Percentiles rank a stretch among this genome's conserved stretches.
Evolutionary conservation across 2,113 vertebrate species (phyloP).

Genomic region (Arenaria interpres): DNA sequence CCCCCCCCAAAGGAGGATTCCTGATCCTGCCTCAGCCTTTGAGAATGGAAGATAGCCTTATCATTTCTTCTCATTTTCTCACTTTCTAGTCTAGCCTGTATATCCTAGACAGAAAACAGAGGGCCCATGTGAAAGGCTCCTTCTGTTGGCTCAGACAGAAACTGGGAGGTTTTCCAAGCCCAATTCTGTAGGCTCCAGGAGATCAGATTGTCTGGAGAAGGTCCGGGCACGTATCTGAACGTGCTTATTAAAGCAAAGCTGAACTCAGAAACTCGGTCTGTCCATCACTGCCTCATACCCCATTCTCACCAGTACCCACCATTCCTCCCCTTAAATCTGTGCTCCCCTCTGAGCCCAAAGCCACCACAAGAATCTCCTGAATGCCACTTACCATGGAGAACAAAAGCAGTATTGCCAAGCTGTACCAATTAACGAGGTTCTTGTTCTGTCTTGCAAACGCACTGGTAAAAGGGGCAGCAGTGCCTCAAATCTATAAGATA

Average conservation of each 20-base stretch:
- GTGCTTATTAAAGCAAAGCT: neutral
- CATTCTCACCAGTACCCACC: neutral
- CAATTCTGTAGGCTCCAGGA: slow-evolving; percentile 59
- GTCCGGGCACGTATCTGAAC: slow-evolving; percentile 14
- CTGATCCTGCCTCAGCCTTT: neutral
- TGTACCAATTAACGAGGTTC: neutral
- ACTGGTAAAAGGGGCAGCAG: neutral
- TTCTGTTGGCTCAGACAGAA: slow-evolving; percentile 62
- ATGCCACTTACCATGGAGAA: neutral
- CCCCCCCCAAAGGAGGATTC: neutral
- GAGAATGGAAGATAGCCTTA: slow-evolving; percentile 7
- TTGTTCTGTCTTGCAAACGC: neutral
- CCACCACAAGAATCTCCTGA: neutral
- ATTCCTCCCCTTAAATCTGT: neutral
- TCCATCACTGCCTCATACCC: neutral
- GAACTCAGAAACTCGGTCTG: neutral
- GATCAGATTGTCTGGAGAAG: slow-evolving; percentile 62
- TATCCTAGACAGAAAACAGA: slow-evolving; percentile 36
- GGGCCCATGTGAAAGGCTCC: slow-evolving; percentile 48
- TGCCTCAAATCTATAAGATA: neutral
- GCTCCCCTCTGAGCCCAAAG: neutral
- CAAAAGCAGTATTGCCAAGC: neutral
- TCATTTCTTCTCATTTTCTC: slow-evolving; percentile 46
- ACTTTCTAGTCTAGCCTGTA: slow-evolving; percentile 6
- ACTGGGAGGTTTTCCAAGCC: slow-evolving; percentile 62